Percentiles rank a stretch among this genome's conserved stretches.
phyloP scores from a whole-genome alignment of 1,140 invertebrate genomes.

The Papilio glaucus region DNA sequence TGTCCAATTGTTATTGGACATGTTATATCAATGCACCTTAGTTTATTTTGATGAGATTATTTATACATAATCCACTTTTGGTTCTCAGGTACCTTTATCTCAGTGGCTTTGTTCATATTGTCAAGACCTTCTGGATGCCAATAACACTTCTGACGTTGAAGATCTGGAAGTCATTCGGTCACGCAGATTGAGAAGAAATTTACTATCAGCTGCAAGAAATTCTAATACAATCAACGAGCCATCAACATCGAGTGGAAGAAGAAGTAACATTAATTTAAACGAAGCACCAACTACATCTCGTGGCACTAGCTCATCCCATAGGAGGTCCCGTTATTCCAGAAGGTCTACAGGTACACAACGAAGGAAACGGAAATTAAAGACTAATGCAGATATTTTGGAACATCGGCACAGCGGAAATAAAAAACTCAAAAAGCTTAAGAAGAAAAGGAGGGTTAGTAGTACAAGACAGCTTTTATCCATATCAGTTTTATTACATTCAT shows the following conservation, averaged over 20 bases:
- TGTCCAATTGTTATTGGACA: too few relatives aligned
- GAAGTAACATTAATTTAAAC: constrained; percentile 44
- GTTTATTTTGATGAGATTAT: constrained; percentile 54
- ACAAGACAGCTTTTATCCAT: too few relatives aligned
- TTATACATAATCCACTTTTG: neutral
- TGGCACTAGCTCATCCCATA: constrained; percentile 41
- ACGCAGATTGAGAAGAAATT: constrained; percentile 49
- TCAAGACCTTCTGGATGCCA: constrained; percentile 70
- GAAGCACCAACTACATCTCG: constrained; percentile 52
- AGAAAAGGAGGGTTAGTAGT: constrained; percentile 71
- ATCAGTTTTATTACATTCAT: too few relatives aligned
- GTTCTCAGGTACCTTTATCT: constrained; percentile 81
- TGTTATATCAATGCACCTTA: too few relatives aligned
- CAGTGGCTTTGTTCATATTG: constrained; percentile 96
- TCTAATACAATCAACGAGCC: constrained; percentile 66
- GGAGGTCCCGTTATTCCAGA: constrained; percentile 40
- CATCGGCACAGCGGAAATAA: constrained; percentile 50
- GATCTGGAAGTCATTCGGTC: constrained; percentile 67
- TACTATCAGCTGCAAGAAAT: constrained; percentile 51
- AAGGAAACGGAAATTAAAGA: constrained; percentile 77
- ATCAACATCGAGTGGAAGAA: constrained; percentile 82
- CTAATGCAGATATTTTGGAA: constrained; percentile 84
- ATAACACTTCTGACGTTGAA: constrained; percentile 77
- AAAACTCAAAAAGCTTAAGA: constrained; percentile 72
- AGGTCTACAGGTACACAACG: constrained; percentile 47